Evolutionary conservation across 2,888 invertebrate species (phyloP), one percentile per base, ranked within the genome.

Genomic region (Dysmachus trigonus): DNA sequence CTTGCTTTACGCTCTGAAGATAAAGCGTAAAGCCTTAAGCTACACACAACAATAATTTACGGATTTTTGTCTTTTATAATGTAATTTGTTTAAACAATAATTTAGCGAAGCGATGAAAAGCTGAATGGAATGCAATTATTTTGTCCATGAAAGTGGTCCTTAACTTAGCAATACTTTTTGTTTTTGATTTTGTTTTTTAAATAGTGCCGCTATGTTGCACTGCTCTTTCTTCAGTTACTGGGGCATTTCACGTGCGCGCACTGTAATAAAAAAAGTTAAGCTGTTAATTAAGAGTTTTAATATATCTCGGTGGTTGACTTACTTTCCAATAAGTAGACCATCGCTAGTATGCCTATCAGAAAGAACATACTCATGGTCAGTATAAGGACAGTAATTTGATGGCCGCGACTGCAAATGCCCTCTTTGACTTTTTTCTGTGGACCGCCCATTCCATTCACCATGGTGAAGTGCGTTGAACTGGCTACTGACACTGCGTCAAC

Each of bases 381-480:
- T 88, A 97, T 96, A 88, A 97, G 94, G 85, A 96, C 95, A 86
- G 96, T 96, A 89, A 97, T 94, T 92, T 96, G 96, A 90, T 97
- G 95, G 86, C 94, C 94, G 88, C 95, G 94, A 90, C 95, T 94
- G 91, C 96, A 96, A 91, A 96, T 96, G 90, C 95, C 95, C 89
- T 94, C 93, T 90, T 95, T 95, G 87, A 93, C 93, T 87, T 94
- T 93, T 90, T 94, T 94, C 82, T 91, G 91, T 87, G 94, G 93
- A 89, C 95, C 94, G 85, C 94, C 94, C 89, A 95, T 94, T 85
- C 96, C 96, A 91, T 97, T 97, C 87, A 97, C 95, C 85, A 97
- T 96, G 13, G 97, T 97, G 91, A 97, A 97, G 92, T 97, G 97
- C 90, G 96, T 97, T 87, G 97, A 97, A 92, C 97, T 97, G 84